phyloP scores from a whole-genome alignment of 2,113 vertebrate genomes.

The Gallinago paraguaiae region DNA sequence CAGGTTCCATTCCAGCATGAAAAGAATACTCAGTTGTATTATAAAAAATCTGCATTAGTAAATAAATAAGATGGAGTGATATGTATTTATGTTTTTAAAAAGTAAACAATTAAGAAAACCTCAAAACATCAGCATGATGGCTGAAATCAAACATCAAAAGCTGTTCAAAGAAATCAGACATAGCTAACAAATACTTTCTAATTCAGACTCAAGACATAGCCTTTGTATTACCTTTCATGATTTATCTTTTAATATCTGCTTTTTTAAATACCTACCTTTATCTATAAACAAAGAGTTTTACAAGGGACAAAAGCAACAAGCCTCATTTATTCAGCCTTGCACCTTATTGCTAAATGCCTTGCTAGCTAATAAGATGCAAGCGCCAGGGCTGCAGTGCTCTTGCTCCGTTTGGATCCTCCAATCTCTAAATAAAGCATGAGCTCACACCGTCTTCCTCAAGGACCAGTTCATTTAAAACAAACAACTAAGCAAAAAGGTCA shows the following conservation, averaged over 20 bases:
- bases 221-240: background rate
- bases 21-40: background rate
- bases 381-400: background rate
- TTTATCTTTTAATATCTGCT: background rate
- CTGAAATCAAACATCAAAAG: background rate
- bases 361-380: background rate
- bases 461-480: background rate
- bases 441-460: background rate
- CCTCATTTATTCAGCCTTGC: background rate
- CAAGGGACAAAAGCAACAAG: background rate
- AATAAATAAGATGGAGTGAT: background rate
- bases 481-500: background rate
- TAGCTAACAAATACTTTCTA: background rate
- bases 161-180: background rate
- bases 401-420: background rate
- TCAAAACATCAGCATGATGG: background rate
- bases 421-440: background rate
- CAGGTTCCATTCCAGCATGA: background rate
- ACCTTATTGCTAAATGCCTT: background rate
- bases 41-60: background rate
- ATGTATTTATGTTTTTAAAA: accelerated
- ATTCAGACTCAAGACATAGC: background rate
- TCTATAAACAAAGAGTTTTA: background rate
- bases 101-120: background rate
- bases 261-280: background rate